Percentiles rank a stretch among this genome's conserved stretches.
phyloP scores from a whole-genome alignment of 2,888 invertebrate species.

The Cheilosia grossa region DNA sequence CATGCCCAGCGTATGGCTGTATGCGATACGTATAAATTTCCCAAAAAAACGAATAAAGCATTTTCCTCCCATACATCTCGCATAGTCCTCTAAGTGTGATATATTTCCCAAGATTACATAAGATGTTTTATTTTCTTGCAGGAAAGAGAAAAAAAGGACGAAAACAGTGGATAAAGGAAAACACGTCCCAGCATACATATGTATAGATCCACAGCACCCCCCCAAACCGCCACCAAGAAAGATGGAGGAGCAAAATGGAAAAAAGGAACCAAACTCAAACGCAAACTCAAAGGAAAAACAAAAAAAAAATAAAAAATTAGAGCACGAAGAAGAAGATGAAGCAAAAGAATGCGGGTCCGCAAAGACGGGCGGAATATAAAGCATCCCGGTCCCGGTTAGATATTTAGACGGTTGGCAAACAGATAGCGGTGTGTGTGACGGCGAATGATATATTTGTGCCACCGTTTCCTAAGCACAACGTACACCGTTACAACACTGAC shows the following conservation, averaged over 20 bases:
- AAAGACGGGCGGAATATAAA: conserved; percentile 71
- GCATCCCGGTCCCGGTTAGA: conserved; percentile 69
- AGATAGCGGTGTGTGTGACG: conserved; percentile 74
- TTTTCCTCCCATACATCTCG: conserved; percentile 79
- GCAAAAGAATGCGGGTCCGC: conserved; percentile 51
- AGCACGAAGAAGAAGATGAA: conserved; percentile 44
- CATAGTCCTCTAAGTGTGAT: conserved; percentile 82
- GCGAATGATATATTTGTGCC: conserved; percentile 69
- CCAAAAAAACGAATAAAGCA: conserved; percentile 83
- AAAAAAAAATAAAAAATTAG: conserved; percentile 53
- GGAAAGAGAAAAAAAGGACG: conserved; percentile 54
- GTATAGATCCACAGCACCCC: conserved; percentile 37
- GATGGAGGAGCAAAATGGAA: conserved; percentile 43
- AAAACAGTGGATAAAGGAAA: conserved; percentile 71
- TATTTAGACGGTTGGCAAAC: conserved; percentile 68
- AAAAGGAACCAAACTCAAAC: conserved; percentile 39
- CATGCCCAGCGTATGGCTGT: conserved; percentile 75
- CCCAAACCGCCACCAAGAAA: conserved; percentile 44
- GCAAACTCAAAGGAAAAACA: conserved; percentile 62
- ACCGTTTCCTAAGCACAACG: conserved; percentile 61
- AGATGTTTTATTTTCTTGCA: conserved; percentile 80
- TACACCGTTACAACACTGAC: conserved; percentile 75
- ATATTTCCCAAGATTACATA: conserved; percentile 83
- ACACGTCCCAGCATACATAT: conserved; percentile 50
- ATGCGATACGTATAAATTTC: conserved; percentile 80